Conservation (phyloP, 2,888 invertebrate genomes). For the Euclidia mi region DNA sequence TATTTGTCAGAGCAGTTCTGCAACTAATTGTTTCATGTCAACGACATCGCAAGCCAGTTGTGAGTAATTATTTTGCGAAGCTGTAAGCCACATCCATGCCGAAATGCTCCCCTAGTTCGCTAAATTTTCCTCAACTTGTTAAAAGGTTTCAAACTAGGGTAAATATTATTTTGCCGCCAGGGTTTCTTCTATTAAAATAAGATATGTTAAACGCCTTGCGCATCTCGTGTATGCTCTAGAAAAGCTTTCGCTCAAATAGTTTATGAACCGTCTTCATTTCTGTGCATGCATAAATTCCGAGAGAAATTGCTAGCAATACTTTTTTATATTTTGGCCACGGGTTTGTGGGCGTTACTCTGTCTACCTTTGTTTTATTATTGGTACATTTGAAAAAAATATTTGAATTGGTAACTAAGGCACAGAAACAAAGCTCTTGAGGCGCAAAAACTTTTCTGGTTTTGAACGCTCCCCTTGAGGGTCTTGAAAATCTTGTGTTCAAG, state of each 20-base stretch:
- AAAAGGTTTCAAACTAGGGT: slow-evolving; percentile 28
- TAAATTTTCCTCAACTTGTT: slow-evolving; percentile 38
- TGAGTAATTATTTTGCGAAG: slow-evolving; percentile 36
- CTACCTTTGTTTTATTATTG: not conserved
- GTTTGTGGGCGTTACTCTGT: no score
- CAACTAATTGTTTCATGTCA: slow-evolving; percentile 53
- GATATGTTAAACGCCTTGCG: slow-evolving; percentile 16
- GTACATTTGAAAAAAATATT: slow-evolving; percentile 15
- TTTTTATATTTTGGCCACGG: not conserved
- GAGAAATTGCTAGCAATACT: not conserved
- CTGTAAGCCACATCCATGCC: slow-evolving; percentile 23
- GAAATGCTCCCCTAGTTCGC: slow-evolving; percentile 23
- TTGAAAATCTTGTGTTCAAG: slow-evolving; percentile 33
- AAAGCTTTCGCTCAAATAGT: no score
- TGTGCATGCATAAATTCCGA: not conserved
- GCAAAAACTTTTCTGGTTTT: slow-evolving; percentile 38
- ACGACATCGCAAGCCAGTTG: slow-evolving; percentile 39
- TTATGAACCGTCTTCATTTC: no score
- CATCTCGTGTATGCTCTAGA: not conserved
- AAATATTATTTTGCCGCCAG: slow-evolving; percentile 18
- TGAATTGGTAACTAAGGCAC: slow-evolving; percentile 35
- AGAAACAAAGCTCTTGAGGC: slow-evolving; percentile 8
- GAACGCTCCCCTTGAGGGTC: slow-evolving; percentile 17
- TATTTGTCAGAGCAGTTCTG: slow-evolving; percentile 44
- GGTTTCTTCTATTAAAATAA: slow-evolving; percentile 13